Evolutionary conservation across 2,888 invertebrate genomes (phyloP).

Genomic region (Oxyteleia sp.): DNA sequence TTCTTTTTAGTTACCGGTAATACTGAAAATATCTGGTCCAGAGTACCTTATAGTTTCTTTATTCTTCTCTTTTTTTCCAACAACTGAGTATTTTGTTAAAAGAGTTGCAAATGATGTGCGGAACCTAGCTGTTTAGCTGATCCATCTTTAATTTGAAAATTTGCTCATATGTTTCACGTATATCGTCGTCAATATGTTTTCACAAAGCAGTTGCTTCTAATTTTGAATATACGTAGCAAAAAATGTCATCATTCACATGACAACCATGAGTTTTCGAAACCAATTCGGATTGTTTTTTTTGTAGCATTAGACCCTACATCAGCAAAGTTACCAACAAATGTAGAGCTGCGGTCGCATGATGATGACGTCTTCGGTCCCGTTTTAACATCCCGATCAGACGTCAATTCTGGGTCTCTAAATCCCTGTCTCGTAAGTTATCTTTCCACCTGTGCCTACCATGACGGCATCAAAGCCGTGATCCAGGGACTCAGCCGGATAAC

Average conservation of each 20-base stretch:
- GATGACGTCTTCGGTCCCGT: slow-evolving; percentile 8
- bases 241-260: slow-evolving; percentile 4
- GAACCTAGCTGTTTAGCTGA: slow-evolving; percentile 4
- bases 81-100: too few relatives aligned
- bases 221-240: slow-evolving; percentile 12
- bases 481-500: too few relatives aligned
- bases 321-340: slow-evolving; percentile 62
- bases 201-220: slow-evolving; percentile 8
- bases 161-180: slow-evolving; percentile 3
- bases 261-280: slow-evolving; percentile 13
- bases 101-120: slow-evolving; percentile 27
- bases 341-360: slow-evolving; percentile 63
- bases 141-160: slow-evolving; percentile 29
- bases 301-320: slow-evolving; percentile 36
- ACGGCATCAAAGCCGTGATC: too few relatives aligned
- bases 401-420: slow-evolving; percentile 23
- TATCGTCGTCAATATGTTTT: slow-evolving; percentile 19
- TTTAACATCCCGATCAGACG: slow-evolving; percentile 21
- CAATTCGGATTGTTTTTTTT: slow-evolving; percentile 3
- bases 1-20: slow-evolving; percentile 5
- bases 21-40: slow-evolving; percentile 6
- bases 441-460: slow-evolving; percentile 38
- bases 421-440: slow-evolving; percentile 9
- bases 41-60: slow-evolving; percentile 1
- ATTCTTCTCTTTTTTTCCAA: slow-evolving; percentile 26